A percentile compares a stretch with the other conserved stretches of the same genome.
Evolutionary conservation across 2,888 invertebrate species (phyloP).

Genomic region (Desoria tigrina): DNA sequence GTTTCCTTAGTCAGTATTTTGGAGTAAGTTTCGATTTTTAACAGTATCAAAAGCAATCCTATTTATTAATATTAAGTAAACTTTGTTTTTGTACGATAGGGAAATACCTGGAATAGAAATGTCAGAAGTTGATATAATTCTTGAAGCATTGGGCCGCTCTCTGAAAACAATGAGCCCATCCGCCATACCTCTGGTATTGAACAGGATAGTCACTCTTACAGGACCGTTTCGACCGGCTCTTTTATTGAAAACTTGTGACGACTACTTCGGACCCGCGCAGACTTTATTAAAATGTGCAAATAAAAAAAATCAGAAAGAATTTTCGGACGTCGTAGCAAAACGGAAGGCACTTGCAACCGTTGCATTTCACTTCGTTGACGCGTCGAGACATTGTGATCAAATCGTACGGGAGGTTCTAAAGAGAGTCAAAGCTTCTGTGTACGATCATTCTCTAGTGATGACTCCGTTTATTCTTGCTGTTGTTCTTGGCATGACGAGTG

Average conservation of each 20-base stretch:
- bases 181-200: conserved; percentile 40
- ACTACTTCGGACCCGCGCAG: conserved; percentile 27
- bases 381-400: conserved; percentile 29
- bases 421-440: conserved; percentile 39
- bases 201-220: conserved; percentile 41
- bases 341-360: conserved; percentile 47
- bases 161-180: conserved; percentile 26
- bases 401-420: conserved; percentile 39
- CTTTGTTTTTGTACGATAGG: conserved; percentile 31
- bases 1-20: conserved; percentile 42
- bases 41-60: neutral
- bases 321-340: conserved; percentile 18
- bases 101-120: conserved; percentile 41
- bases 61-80: too few species aligned
- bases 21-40: conserved; percentile 29
- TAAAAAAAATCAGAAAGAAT: conserved; percentile 1
- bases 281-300: conserved; percentile 7
- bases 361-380: conserved; percentile 46
- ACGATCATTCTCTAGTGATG: conserved; percentile 39
- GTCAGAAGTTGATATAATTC: conserved; percentile 28
- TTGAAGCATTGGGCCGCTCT: conserved; percentile 21
- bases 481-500: conserved; percentile 40
- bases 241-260: conserved; percentile 29
- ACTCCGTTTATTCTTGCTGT: conserved; percentile 46
- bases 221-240: conserved; percentile 25